These are phyloP conservation scores for Porites lobata DNA, from an alignment of 92 coral and sea anemone species.

Conservation along the genomic window DNA sequence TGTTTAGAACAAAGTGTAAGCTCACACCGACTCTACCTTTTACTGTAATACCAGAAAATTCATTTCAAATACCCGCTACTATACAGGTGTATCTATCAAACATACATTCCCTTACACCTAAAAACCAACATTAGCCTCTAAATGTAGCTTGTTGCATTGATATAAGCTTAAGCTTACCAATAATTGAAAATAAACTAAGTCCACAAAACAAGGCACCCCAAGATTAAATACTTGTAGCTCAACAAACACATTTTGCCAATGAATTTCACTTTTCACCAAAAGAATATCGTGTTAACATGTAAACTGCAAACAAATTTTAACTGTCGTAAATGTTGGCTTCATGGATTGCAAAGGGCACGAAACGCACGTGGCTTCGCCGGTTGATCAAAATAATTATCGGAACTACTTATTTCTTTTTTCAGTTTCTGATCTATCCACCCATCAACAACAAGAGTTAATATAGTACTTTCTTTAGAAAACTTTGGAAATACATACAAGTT, in stretches of 20 bases:
- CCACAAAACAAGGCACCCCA: not conserved
- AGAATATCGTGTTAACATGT: not conserved
- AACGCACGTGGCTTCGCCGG: slow-evolving; percentile 39
- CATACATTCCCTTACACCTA: not conserved
- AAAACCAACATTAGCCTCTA: not conserved
- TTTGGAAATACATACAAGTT: slow-evolving; percentile 73
- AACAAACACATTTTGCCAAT: not conserved
- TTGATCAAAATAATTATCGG: not conserved
- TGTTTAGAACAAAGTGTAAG: not conserved
- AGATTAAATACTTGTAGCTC: not conserved
- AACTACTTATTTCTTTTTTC: no score
- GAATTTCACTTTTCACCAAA: not conserved
- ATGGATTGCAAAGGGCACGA: not conserved
- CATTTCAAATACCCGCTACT: not conserved
- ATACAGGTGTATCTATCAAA: not conserved
- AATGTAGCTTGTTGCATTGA: not conserved
- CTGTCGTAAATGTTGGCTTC: not conserved
- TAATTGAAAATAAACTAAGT: not conserved
- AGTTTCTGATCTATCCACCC: not conserved
- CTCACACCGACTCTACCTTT: not conserved
- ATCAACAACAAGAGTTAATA: not conserved
- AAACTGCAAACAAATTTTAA: not conserved
- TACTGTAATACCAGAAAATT: not conserved
- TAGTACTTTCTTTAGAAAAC: not conserved
- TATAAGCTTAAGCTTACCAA: not conserved